Evolutionary conservation across 1,140 invertebrate species (phyloP).

Genomic region (Drosophila busckii): DNA sequence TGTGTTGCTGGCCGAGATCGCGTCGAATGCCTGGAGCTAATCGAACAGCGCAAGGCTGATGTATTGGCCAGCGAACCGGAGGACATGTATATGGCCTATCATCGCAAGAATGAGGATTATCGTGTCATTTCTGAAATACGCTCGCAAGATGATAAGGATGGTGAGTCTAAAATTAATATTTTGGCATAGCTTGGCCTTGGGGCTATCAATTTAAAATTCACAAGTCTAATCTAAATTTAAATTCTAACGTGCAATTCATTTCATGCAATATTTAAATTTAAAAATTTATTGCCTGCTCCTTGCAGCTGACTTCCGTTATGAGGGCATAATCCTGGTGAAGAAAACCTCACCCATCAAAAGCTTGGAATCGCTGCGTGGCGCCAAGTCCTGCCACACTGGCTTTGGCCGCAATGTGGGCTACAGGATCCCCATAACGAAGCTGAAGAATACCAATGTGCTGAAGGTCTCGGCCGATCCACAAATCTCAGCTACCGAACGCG

Average conservation of each 20-base stretch:
- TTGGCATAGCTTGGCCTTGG: no score
- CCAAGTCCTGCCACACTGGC: conserved; percentile 89
- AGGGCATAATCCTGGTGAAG: conserved; percentile 87
- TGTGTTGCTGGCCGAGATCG: conserved; percentile 86
- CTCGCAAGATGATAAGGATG: conserved; percentile 80
- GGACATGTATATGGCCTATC: conserved; percentile 87
- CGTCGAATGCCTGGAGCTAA: conserved; percentile 86
- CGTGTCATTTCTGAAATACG: conserved; percentile 85
- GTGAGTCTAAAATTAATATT: conserved; percentile 67
- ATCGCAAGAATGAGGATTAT: conserved; percentile 83
- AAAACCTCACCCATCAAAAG: conserved; percentile 84
- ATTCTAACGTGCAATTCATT: no score
- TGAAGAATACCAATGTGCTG: conserved; percentile 85
- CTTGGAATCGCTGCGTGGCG: conserved; percentile 83
- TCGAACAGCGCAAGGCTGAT: conserved; percentile 88
- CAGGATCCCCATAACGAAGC: conserved; percentile 86
- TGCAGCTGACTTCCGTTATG: conserved; percentile 86
- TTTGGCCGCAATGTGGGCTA: conserved; percentile 89
- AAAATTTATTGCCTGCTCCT: no score
- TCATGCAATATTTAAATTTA: no score
- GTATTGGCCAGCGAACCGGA: conserved; percentile 90
- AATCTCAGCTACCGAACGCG: conserved; percentile 87
- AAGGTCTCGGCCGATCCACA: conserved; percentile 83
- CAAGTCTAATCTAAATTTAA: no score
- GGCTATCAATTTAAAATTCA: no score